Evolutionary conservation across 2,888 invertebrate genomes (phyloP), one percentile per base, ranked within the genome.

Genomic region (Caenorhabditis imperialis): DNA sequence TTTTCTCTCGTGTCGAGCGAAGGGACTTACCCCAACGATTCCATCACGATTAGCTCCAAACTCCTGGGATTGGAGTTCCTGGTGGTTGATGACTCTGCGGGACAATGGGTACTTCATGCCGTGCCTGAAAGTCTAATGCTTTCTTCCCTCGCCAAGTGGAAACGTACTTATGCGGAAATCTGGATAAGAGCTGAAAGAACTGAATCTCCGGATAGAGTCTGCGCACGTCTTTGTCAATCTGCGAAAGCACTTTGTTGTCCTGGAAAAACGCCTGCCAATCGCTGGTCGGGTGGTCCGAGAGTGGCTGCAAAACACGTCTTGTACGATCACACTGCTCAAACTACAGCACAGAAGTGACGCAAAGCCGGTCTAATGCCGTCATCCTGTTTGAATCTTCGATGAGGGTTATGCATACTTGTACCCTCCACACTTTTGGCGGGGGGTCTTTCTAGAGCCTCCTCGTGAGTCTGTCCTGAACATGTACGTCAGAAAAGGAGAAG

Each of bases 231-330:
- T 97, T 98, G 89, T 98, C 97, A 84, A 99, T 98, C 91, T 99
- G 99, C 44, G 96, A 90, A 40, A 99, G 90, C 71, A 97, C 95
- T 90, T 98, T 96, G 89, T 99, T 99, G 89, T 99, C 98, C 89
- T 75, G 63, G 89, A 99, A 99, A 89, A 93, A 98, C 3, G 93
- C 93, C 85, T 93, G 93, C 99, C 99, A 99, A 50, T 94, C 93
- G 88, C 96, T 96, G 82, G 94, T 94, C 0, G 97, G 96, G 84
- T 94, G 94, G n/a, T 94, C 93, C 89, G 94, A 96, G 55, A 99
- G 90, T 0, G 98, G 99, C 91, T 99, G 94, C 89, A 86, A 77
- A 54, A n/a, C 5, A 16, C 3, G 10, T 14, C 16, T 16, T 23
- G n/a, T n/a, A 42, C 30, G 12, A n/a, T 54, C 18, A 25, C 27